Evolutionary conservation across 92 coral and sea anemone genomes (phyloP).

Genomic region (Muricea muricata): DNA sequence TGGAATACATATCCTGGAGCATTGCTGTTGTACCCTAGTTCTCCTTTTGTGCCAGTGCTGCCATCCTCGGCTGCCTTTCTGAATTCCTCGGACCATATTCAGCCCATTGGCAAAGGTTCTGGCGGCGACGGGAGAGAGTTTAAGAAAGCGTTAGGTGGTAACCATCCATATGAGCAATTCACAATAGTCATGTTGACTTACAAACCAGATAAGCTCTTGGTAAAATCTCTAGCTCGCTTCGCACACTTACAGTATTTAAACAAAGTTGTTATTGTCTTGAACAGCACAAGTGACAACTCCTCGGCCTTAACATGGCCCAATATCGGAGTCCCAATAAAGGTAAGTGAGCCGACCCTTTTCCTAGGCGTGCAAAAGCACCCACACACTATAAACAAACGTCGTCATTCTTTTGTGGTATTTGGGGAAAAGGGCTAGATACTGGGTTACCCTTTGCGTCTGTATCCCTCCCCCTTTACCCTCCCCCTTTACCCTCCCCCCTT

Average conservation of each 20-base stretch:
- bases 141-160: constrained; percentile 88
- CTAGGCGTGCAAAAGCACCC: too few species aligned
- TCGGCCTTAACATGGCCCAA: constrained; percentile 88
- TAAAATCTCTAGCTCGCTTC: constrained; percentile 87
- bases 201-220: constrained; percentile 83
- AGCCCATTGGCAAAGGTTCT: constrained; percentile 77
- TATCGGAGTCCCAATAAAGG: constrained; percentile 94
- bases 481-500: too few species aligned
- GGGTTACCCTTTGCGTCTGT: too few species aligned
- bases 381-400: too few species aligned
- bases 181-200: constrained; percentile 91
- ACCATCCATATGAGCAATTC: constrained; percentile 88
- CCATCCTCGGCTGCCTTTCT: constrained; percentile 94
- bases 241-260: constrained; percentile 85
- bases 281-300: constrained; percentile 83
- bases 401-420: too few species aligned
- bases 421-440: too few species aligned
- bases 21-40: constrained; percentile 73
- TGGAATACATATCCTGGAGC: constrained; percentile 97
- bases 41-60: constrained; percentile 81
- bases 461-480: too few species aligned
- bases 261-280: constrained; percentile 95
- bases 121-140: constrained; percentile 97
- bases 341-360: too few species aligned
- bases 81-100: constrained; percentile 79